A percentile compares a stretch with the other conserved stretches of the same genome.
Evolutionary conservation across 1,140 invertebrate species (phyloP).

Genomic region (Aphaenogaster ashmeadi): DNA sequence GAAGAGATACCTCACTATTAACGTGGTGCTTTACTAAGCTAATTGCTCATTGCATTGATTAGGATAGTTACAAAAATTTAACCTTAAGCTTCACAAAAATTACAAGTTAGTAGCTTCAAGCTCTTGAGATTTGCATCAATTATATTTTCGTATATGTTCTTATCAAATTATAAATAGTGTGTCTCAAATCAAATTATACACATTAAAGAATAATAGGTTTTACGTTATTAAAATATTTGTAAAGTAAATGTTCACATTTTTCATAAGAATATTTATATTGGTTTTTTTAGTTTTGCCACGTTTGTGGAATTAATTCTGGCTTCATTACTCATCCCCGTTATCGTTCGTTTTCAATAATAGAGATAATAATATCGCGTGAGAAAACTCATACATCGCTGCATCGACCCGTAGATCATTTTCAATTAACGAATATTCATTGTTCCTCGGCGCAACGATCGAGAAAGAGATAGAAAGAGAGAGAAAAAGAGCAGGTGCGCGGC

Average conservation of each 20-base stretch:
- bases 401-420: constrained; percentile 33
- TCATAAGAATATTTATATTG: neutral
- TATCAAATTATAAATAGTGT: neutral
- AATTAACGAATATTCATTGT: constrained; percentile 51
- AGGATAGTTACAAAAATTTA: constrained; percentile 33
- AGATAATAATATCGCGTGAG: constrained; percentile 35
- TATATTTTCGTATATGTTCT: neutral
- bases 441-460: constrained; percentile 9
- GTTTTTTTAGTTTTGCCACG: neutral
- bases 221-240: neutral
- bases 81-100: neutral
- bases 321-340: neutral
- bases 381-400: constrained; percentile 20
- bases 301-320: constrained; percentile 10
- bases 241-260: neutral
- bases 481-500: constrained; percentile 35
- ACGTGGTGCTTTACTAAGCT: constrained; percentile 25
- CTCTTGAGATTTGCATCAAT: neutral
- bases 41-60: constrained; percentile 55
- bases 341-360: constrained; percentile 20
- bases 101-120: neutral
- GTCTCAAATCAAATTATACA: neutral
- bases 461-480: neutral
- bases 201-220: neutral
- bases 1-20: constrained; percentile 48